Evolutionary conservation across 2,113 vertebrate genomes (phyloP), one percentile per base, ranked within the genome.

Genomic region (Ancistrus triradiatus): DNA sequence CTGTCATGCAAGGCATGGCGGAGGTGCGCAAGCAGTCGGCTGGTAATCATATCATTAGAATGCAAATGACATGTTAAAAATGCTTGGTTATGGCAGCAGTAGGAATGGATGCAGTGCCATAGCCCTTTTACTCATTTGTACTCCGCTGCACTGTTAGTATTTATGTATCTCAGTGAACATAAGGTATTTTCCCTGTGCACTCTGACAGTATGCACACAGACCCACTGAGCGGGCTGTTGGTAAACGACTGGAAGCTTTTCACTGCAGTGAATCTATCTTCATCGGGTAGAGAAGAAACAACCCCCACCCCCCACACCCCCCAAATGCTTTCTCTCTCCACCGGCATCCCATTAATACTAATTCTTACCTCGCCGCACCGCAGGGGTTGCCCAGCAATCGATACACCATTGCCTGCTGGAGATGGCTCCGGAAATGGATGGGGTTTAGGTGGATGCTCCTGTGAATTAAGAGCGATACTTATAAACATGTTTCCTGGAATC

Each of bases 371-470:
- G 83, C 87, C 60, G 88, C 88, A 77, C 88, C 82, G 13, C 86
- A 84, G 71, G 85, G 88, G 79, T 85, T 87, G 66, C 74, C 68
- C 28, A 91, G 83, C 73, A 78, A 81, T 68, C 85, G 79, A 70
- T 88, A 88, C 22, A 70, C 86, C 21, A 78, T 69, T 7, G 86
- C 85, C 74, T 88, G 87, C 69, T 78, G 81, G 74, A 88, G 82
- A 73, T 92, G 88, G 61, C 87, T 89, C 70, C 70, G 84, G 80
- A 88, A 90, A 80, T 88, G 82, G 49, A 79, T 35, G 55, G 85
- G 83, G 35, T 88, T 90, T 78, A 84, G 77, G 66, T 77, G 70
- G 78, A 90, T 82, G 72, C 84, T 89, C 74, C 83, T 91, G 66
- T 37, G 68, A 84, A 77, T 79, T 25, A 77, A 3, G 68, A 78